Conservation (phyloP, 2,113 vertebrate genomes). For the Pandion haliaetus region DNA sequence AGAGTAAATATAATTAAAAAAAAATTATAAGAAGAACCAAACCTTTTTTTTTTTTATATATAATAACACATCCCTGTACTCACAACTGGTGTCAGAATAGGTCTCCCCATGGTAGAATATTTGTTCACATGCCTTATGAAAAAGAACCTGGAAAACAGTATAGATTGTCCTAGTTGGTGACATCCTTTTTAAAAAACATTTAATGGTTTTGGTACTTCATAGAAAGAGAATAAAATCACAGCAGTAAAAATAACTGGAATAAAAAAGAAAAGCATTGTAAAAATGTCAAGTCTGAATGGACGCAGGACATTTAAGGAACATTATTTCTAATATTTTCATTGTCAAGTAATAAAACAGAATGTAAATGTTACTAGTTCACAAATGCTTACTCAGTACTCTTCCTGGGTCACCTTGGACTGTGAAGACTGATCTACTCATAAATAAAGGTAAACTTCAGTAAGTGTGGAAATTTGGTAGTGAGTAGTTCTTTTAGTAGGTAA, state of each 20-base stretch:
- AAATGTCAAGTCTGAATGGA: background rate
- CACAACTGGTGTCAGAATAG: background rate
- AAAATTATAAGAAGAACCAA: background rate
- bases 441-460: background rate
- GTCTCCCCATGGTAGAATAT: background rate
- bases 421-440: background rate
- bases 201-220: background rate
- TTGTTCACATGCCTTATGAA: background rate
- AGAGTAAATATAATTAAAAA: background rate
- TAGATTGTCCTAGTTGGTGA: background rate
- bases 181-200: background rate
- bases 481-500: background rate
- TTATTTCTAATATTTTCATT: conserved; percentile 7
- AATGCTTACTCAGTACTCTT: background rate
- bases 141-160: background rate
- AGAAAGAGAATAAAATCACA: background rate
- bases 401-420: background rate
- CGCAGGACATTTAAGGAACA: background rate
- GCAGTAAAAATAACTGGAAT: background rate
- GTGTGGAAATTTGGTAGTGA: background rate
- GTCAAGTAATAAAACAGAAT: background rate
- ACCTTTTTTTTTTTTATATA: background rate
- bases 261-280: background rate
- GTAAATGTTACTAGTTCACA: background rate
- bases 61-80: background rate